Conservation (phyloP, 92 coral and sea anemone genomes). For the Anthopleura xanthogrammica region DNA sequence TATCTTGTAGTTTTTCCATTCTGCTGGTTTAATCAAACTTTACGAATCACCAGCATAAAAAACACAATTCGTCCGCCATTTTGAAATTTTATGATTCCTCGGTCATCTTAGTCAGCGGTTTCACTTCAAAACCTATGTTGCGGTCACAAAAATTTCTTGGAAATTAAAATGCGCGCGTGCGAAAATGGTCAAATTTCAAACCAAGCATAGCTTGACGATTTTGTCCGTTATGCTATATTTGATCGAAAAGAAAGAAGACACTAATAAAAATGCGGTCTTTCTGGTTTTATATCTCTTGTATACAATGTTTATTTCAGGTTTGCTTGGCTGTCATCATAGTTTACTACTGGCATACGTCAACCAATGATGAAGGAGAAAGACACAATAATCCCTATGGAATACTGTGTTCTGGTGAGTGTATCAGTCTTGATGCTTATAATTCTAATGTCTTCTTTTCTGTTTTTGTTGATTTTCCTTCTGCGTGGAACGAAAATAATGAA, state of each 20-base stretch:
- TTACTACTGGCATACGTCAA: neutral
- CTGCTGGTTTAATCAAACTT: neutral
- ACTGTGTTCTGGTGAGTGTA: conserved; percentile 10
- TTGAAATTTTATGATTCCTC: conserved; percentile 7
- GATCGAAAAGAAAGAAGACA: neutral
- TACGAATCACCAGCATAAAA: neutral
- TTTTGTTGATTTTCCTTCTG: neutral
- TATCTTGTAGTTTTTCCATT: conserved; percentile 35
- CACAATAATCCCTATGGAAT: neutral
- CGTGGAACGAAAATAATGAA: neutral
- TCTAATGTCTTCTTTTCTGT: neutral
- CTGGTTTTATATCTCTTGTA: conserved; percentile 1
- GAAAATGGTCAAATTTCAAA: neutral
- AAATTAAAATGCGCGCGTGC: conserved; percentile 6
- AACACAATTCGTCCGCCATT: conserved; percentile 27
- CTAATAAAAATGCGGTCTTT: neutral
- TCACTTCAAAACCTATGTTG: neutral
- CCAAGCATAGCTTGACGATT: neutral
- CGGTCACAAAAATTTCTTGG: neutral
- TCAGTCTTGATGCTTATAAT: neutral
- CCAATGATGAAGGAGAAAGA: neutral
- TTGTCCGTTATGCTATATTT: neutral
- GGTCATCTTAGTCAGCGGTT: conserved; percentile 13
- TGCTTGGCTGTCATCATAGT: neutral
- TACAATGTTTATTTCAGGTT: neutral